Percentiles rank a stretch among this genome's conserved stretches.
These are phyloP conservation scores for Odontocerum albicorne DNA, from an alignment of 2,888 invertebrate genomes.

Conservation along the genomic window DNA sequence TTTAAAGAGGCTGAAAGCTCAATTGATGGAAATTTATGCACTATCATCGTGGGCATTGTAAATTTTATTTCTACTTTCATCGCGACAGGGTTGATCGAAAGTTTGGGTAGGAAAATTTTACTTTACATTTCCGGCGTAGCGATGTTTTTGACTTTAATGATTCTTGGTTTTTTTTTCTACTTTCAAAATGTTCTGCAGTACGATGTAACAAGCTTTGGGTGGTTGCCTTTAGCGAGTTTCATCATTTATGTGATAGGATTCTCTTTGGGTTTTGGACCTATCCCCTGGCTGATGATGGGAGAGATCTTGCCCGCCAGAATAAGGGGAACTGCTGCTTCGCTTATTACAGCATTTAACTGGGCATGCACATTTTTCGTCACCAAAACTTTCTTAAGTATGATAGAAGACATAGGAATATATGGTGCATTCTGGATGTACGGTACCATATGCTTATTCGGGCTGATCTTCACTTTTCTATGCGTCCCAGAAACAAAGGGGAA, in stretches of 20 bases:
- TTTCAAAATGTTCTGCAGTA: constrained; percentile 59
- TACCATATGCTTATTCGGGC: constrained; percentile 66
- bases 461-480: constrained; percentile 78
- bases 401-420: constrained; percentile 62
- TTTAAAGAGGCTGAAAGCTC: constrained; percentile 82
- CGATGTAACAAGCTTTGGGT: constrained; percentile 64
- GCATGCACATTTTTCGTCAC: constrained; percentile 86
- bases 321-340: constrained; percentile 84
- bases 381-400: constrained; percentile 76
- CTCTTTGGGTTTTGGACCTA: constrained; percentile 82
- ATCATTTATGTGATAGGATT: constrained; percentile 86
- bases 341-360: constrained; percentile 91
- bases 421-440: constrained; percentile 84
- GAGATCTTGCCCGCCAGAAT: constrained; percentile 88
- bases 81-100: constrained; percentile 87
- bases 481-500: constrained; percentile 94
- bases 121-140: constrained; percentile 79
- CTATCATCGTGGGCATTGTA: constrained; percentile 85
- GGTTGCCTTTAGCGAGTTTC: constrained; percentile 79
- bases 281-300: constrained; percentile 91
- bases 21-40: constrained; percentile 73
- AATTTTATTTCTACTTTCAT: constrained; percentile 88
- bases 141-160: constrained; percentile 73
- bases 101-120: constrained; percentile 84
- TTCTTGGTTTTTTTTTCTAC: constrained; percentile 79